These are phyloP conservation scores for Charina bottae DNA, from an alignment of 2,113 vertebrate species.

Conservation along the genomic window DNA sequence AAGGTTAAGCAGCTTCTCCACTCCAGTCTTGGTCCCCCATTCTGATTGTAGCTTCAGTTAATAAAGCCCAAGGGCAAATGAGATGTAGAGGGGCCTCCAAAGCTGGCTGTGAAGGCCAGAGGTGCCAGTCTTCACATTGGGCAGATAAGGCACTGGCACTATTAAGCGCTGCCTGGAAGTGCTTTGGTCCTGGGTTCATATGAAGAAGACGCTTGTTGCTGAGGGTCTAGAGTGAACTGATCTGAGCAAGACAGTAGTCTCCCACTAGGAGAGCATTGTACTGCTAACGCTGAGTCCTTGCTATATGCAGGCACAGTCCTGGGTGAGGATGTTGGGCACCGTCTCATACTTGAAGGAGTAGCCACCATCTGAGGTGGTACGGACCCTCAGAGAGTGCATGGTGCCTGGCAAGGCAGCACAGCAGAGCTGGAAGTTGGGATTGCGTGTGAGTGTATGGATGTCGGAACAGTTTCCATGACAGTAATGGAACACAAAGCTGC, in stretches of 20 bases:
- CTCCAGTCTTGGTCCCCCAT: not conserved
- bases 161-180: not conserved
- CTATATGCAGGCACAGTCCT: constrained; percentile 89
- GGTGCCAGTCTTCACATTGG: not conserved
- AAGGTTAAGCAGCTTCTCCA: not conserved
- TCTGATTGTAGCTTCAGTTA: not conserved
- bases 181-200: not conserved
- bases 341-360: constrained; percentile 91
- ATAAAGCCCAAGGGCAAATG: not conserved
- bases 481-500: constrained; percentile 87
- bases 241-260: not conserved
- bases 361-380: constrained; percentile 90
- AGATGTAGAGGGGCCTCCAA: not conserved
- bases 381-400: constrained; percentile 86
- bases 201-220: not conserved
- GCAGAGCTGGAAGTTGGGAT: constrained; percentile 82
- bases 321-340: constrained; percentile 88
- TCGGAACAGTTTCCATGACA: constrained; percentile 87
- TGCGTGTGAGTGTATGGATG: constrained; percentile 59
- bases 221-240: not conserved
- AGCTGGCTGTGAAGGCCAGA: not conserved
- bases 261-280: not conserved
- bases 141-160: not conserved
- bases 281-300: not conserved
- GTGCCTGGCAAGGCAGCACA: constrained; percentile 86